phyloP scores from a whole-genome alignment of 2,888 invertebrate genomes.

The Meandrusa payeni region DNA sequence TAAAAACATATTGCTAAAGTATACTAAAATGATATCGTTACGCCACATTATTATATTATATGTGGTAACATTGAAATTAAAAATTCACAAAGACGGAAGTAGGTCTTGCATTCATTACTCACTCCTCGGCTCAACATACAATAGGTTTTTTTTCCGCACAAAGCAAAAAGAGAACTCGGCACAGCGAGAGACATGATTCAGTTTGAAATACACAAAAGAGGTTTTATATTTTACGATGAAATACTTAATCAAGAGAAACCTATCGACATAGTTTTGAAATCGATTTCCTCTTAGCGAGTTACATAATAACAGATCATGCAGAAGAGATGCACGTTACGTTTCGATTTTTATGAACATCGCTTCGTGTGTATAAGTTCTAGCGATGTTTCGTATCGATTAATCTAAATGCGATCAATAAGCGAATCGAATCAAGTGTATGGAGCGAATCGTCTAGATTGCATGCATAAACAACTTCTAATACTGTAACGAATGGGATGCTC shows the following conservation, averaged over 20 bases:
- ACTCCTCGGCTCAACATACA: constrained; percentile 1
- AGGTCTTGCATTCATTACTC: constrained; percentile 13
- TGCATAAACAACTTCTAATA: too few relatives aligned
- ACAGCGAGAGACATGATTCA: background rate
- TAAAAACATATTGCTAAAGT: too few relatives aligned
- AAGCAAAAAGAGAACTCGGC: background rate
- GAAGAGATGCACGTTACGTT: too few relatives aligned
- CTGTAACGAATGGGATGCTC: too few relatives aligned
- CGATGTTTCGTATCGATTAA: too few relatives aligned
- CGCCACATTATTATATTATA: background rate
- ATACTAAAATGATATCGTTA: too few relatives aligned
- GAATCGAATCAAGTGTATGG: too few relatives aligned
- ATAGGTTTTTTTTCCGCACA: constrained; percentile 1
- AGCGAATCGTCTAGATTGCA: too few relatives aligned
- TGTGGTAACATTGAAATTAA: background rate
- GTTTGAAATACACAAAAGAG: constrained; percentile 7
- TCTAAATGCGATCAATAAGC: too few relatives aligned
- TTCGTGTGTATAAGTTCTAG: too few relatives aligned
- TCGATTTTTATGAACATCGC: background rate
- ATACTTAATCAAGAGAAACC: constrained; percentile 2
- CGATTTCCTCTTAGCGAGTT: background rate
- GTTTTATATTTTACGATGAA: constrained; percentile 1
- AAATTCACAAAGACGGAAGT: constrained; percentile 9
- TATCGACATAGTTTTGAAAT: constrained; percentile 2
- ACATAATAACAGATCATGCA: background rate